Percentiles rank a stretch among this genome's conserved stretches.
Evolutionary conservation across 2,797 vertebrate genomes (phyloP).

Genomic region (Glossophaga mutica): DNA sequence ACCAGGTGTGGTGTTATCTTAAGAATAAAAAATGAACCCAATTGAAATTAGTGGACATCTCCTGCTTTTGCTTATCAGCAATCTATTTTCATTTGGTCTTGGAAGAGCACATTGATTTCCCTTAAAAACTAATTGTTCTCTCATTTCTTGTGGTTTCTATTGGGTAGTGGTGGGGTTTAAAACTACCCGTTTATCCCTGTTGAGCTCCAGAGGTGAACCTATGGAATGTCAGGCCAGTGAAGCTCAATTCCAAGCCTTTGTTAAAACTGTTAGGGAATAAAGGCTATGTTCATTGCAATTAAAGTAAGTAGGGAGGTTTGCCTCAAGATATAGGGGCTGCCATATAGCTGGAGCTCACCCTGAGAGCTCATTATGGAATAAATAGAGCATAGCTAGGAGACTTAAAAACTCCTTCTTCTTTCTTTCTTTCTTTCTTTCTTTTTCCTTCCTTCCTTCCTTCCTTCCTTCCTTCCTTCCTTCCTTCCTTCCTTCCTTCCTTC

Average conservation of each 20-base stretch:
- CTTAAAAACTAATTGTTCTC: background rate
- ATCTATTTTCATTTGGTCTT: slow-evolving; percentile 16
- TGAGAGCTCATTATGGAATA: background rate
- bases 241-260: background rate
- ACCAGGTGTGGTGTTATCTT: background rate
- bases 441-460: no score
- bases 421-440: no score
- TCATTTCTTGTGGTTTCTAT: background rate
- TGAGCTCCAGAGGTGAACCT: background rate
- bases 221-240: background rate
- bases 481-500: no score
- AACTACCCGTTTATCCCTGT: background rate
- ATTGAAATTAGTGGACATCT: background rate
- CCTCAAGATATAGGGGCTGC: background rate
- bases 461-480: no score
- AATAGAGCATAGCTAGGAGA: background rate
- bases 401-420: background rate
- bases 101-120: background rate
- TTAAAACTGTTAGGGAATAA: background rate
- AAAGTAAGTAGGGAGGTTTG: background rate
- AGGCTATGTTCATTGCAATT: background rate
- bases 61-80: background rate
- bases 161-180: background rate
- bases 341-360: background rate
- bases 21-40: background rate